Conservation (phyloP, 1,140 invertebrate species). For the Calliopsis andreniformis region DNA sequence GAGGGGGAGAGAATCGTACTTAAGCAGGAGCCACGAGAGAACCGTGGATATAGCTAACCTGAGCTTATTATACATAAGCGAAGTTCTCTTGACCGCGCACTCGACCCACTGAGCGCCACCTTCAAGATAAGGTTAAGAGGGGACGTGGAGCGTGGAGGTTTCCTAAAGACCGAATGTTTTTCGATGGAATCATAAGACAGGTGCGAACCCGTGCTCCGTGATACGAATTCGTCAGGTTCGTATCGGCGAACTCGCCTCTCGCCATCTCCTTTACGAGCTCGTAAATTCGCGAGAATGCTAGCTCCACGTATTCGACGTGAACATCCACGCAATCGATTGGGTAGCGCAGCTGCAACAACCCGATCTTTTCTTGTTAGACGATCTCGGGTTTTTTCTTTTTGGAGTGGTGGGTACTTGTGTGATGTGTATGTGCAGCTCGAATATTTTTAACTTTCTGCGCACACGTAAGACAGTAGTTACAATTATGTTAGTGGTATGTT, state of each 20-base stretch:
- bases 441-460: too few species aligned
- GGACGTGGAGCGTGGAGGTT: neutral
- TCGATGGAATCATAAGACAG: constrained; percentile 11
- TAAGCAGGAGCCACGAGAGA: constrained; percentile 43
- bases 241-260: too few species aligned
- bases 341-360: too few species aligned
- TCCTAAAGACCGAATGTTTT: neutral
- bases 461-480: too few species aligned
- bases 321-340: too few species aligned
- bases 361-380: too few species aligned
- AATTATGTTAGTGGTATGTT: too few species aligned
- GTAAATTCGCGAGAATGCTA: neutral
- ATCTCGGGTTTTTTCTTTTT: too few species aligned
- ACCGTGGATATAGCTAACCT: constrained; percentile 52
- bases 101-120: constrained; percentile 60
- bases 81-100: constrained; percentile 49
- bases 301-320: neutral
- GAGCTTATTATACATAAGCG: constrained; percentile 65
- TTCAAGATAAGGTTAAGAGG: constrained; percentile 41
- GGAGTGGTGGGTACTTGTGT: too few species aligned
- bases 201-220: neutral
- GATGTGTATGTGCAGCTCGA: too few species aligned
- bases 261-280: constrained; percentile 5
- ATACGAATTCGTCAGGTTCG: too few species aligned
- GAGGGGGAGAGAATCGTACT: constrained; percentile 27